phyloP scores from a whole-genome alignment of 2,113 vertebrate species.

The Regulus satrapa region DNA sequence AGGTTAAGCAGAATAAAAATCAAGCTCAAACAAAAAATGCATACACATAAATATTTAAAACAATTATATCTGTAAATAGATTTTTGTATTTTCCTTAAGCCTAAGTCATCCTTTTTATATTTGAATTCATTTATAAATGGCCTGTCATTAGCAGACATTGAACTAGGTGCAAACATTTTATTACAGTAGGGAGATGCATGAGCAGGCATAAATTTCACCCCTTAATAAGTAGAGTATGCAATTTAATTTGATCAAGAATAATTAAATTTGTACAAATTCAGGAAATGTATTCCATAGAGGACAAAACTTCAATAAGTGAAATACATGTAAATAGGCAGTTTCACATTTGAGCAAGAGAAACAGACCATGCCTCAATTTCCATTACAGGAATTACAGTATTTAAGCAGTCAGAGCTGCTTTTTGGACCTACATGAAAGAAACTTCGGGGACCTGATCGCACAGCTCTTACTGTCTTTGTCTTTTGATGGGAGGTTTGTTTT shows the following conservation, averaged over 20 bases:
- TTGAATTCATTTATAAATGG: conserved; percentile 17
- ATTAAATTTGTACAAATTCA: conserved; percentile 55
- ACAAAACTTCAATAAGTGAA: conserved; percentile 28
- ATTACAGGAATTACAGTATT: neutral
- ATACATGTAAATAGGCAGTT: conserved; percentile 11
- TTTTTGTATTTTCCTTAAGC: neutral
- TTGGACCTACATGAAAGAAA: neutral
- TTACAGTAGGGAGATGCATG: conserved; percentile 14
- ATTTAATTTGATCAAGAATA: conserved; percentile 50
- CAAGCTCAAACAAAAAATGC: neutral
- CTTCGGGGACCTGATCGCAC: neutral
- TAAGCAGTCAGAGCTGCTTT: neutral
- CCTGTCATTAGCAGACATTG: neutral
- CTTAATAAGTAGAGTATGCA: conserved; percentile 27
- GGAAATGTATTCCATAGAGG: conserved; percentile 7
- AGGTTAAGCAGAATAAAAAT: neutral
- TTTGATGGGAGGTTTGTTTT: neutral
- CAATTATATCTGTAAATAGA: neutral
- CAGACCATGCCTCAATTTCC: neutral
- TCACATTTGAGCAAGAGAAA: neutral
- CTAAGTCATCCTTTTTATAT: neutral
- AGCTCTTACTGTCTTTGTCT: neutral
- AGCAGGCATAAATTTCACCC: conserved; percentile 51
- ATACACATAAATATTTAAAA: conserved; percentile 18
- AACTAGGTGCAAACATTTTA: conserved; percentile 18